Base-by-base conservation (phyloP, 35 echinoderm and acorn worm species). In the Apostichopus japonicus region DNA sequence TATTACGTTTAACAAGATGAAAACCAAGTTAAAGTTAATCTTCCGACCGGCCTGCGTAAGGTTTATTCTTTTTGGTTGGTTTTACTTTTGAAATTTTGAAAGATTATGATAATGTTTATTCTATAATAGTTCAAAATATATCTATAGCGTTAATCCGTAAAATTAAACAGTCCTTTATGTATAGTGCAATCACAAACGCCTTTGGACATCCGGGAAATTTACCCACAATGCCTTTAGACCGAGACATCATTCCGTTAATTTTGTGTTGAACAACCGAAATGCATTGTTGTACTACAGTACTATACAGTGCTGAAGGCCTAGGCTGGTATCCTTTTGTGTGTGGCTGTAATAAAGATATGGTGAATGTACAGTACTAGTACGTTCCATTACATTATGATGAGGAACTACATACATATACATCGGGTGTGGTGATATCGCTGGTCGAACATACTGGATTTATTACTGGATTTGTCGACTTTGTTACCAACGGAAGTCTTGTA, bases 361-460 rank as follows among this genome's bases (percentile, higher is more conserved):
- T 65, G 56, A 22, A 87, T 87, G 56, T 71, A 65, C 83, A 56
- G 8, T 72, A 51, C 44, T 17, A 14, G 7, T 82, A 33, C 79
- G n/a, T 24, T 4, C 79, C 9, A 24, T 53, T 6, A 52, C 15
- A 52, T 54, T 51, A 44, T 82, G 27, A 56, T 61, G 27, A 54
- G 79, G 54, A 82, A 82, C 71, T 84, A 84, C 81, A 23, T 84
- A 84, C 54, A 23, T 15, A 27, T 72, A 72, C 51, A 89, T 72
- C 86, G 86, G 86, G 86, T 89, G 86, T 89, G 86, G 86, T 89
- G 61, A 54, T 72, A 72, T 89, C 59, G 67, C 59, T 51, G 62
- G 63, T 19, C 22, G 62, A 89, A 89, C 86, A 73, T 72, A 89
- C 67, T 73, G 86, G 86, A 89, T 33, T 89, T 65, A 19, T 89